Evolutionary conservation across 2,797 vertebrate species (phyloP), one percentile per base, ranked within the genome.

Genomic region (Dendrocincla tyrannina): DNA sequence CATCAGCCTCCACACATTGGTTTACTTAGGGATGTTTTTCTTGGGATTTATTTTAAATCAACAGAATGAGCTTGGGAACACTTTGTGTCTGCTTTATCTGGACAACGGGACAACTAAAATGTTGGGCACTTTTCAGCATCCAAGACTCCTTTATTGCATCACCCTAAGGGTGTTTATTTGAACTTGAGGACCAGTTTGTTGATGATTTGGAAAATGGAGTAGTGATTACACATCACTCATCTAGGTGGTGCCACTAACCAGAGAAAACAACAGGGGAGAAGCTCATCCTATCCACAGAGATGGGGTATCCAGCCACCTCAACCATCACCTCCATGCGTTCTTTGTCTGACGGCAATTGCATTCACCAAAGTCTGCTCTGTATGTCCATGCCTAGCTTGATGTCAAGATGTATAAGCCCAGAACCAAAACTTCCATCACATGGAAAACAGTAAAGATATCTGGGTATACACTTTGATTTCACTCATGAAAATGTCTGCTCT

Each of bases 41-140:
- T 86, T 74, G 59, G 52, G 66, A 88, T 89, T 95, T 74, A 67
- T 83, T 92, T 94, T 80, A 91, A 91, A 88, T 95, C 81, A 79
- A 49, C 49, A 72, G 74, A 88, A 63, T 37, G 24, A 15, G 16
- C 44, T 68, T 85, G 46, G 52, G 47, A 91, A 55, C 41, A 30
- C 22, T 78, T 66, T 30, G 15, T 81, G 60, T 41, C 77, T 85
- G 90, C 24, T 24, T n/a, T 58, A 24, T 25, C 49, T 53, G 59
- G 75, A 81, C 24, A 52, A 67, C 13, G 19, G 70, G 60, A 64
- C 52, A 90, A 79, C 42, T 15, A 76, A 87, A 92, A 64, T 1
- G 0, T 8, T 60, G 41, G 17, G 20, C 2, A 25, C 30, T 32
- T 91, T 79, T 82, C 30, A 37, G 42, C 32, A 35, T 59, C 63